Evolutionary conservation across 2,797 vertebrate species (phyloP).

Genomic region (Melanotaenia nigrans): DNA sequence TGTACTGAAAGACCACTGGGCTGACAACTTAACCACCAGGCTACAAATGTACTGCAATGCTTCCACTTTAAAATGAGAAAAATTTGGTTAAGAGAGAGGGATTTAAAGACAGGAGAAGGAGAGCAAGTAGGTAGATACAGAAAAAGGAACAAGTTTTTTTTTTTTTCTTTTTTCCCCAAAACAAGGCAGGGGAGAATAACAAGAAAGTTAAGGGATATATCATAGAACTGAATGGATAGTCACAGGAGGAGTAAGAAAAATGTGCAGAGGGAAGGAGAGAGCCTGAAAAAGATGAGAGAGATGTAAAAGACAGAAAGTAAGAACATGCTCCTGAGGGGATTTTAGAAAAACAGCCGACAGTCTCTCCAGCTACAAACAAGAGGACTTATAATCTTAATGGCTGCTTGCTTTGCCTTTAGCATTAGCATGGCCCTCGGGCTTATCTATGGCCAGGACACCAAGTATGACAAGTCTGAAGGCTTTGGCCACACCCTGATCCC

Average conservation of each 20-base stretch:
- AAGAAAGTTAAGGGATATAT: slow-evolving; percentile 38
- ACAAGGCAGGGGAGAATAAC: slow-evolving; percentile 40
- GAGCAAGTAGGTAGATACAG: slow-evolving; percentile 1
- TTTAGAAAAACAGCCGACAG: slow-evolving; percentile 59
- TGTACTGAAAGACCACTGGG: slow-evolving; percentile 53
- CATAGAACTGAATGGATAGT: slow-evolving; percentile 50
- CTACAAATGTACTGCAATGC: slow-evolving; percentile 34
- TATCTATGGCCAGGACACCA: slow-evolving; percentile 61
- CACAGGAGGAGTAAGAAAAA: slow-evolving; percentile 28
- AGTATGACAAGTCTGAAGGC: slow-evolving; percentile 56
- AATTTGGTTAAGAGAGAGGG: slow-evolving; percentile 9
- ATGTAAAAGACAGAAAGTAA: slow-evolving; percentile 67
- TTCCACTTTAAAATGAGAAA: slow-evolving; percentile 36
- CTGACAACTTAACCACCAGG: slow-evolving; percentile 51
- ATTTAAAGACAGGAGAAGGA: slow-evolving; percentile 29
- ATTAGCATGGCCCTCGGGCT: slow-evolving; percentile 67
- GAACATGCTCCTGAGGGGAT: slow-evolving; percentile 65
- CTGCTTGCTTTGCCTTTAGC: slow-evolving; percentile 69
- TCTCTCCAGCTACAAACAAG: slow-evolving; percentile 63
- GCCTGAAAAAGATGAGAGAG: slow-evolving; percentile 58
- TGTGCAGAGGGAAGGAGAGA: slow-evolving; percentile 31
- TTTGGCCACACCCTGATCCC: slow-evolving; percentile 57
- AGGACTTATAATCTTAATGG: slow-evolving; percentile 73
- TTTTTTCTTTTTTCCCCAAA: slow-evolving; percentile 9
- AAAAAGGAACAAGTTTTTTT: slow-evolving; percentile 20